Base-by-base conservation (phyloP, 2,888 invertebrate genomes). In the Stomorhina lunata region DNA sequence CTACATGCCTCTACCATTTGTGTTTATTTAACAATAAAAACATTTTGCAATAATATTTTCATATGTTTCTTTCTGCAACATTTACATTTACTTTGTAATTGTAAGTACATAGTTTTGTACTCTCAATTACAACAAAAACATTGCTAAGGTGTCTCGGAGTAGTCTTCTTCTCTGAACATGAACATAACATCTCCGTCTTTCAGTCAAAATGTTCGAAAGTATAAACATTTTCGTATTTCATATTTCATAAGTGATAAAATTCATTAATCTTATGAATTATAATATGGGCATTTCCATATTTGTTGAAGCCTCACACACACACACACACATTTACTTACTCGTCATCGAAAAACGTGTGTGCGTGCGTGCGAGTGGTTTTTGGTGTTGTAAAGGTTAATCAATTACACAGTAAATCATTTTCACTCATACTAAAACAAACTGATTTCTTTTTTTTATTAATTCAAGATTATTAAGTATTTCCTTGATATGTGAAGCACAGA, bases 391-490 rank as follows among this genome's bases (percentile, higher is more conserved):
- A 79, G 72, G 79, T 79, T 79, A 79, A 79, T 72, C 59, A 79
- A 78, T 71, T 66, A 50, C 71, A 79, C 65, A 59, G 43, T 65
- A 50, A 59, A 69, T 66, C 72, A 55, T 69, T 48, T 57, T n/a
- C 40, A 61, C 34, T 61, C 45, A 59, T 73, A 50, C 61, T 57
- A 73, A 68, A 57, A 69, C 10, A 43, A 29, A 43, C n/a, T 34
- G 34, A 55, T 75, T 65, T 37, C 2, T 40, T 61, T 50, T 27
- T 50, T 55, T 50, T 73, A 77, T 69, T 61, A 71, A 53, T 82
- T 69, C 75, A 82, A 69, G 75, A 71, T 79, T 82, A 82, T 75
- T 75, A 79, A 75, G 71, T 79, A 82, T 82, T 82, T 78, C 82
- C 82, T 82, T 82, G 82, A 76, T 79, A 53, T 76, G 66, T 20